These are phyloP conservation scores for Oscheius sp. DNA, from an alignment of 2,888 invertebrate species.

Conservation along the genomic window DNA sequence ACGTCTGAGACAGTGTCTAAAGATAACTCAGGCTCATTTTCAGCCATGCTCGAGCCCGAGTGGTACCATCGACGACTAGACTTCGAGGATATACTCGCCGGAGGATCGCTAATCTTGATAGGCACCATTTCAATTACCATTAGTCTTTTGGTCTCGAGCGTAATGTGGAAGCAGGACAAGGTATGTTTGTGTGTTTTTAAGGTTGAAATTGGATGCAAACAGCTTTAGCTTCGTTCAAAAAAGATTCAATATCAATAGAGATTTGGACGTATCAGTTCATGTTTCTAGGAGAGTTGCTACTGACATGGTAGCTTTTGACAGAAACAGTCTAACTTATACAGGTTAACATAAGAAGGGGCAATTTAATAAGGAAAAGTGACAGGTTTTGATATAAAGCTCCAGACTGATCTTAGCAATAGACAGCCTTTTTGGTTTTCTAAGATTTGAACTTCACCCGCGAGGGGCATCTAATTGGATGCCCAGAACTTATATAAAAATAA, in stretches of 20 bases:
- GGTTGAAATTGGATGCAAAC: neutral
- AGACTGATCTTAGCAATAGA: no score
- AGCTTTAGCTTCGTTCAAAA: neutral
- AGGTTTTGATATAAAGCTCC: no score
- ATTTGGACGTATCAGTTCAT: no score
- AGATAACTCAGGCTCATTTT: constrained; percentile 7
- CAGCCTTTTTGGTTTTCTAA: no score
- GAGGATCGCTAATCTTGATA: constrained; percentile 56
- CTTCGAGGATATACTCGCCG: constrained; percentile 64
- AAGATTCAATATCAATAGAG: neutral
- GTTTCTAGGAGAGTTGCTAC: no score
- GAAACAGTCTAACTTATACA: no score
- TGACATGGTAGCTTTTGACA: no score
- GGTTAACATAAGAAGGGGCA: no score
- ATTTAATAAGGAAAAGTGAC: no score
- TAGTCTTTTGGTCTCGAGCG: constrained; percentile 60
- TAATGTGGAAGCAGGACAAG: constrained; percentile 68
- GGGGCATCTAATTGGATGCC: neutral
- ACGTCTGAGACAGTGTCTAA: no score
- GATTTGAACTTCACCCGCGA: no score
- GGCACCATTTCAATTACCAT: constrained; percentile 61
- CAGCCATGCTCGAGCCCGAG: constrained; percentile 51
- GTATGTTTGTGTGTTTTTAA: constrained; percentile 37
- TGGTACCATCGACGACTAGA: constrained; percentile 59
- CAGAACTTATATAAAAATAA: neutral